Evolutionary conservation across 2,888 invertebrate genomes (phyloP), one percentile per base, ranked within the genome.

Genomic region (Polietes domitor): DNA sequence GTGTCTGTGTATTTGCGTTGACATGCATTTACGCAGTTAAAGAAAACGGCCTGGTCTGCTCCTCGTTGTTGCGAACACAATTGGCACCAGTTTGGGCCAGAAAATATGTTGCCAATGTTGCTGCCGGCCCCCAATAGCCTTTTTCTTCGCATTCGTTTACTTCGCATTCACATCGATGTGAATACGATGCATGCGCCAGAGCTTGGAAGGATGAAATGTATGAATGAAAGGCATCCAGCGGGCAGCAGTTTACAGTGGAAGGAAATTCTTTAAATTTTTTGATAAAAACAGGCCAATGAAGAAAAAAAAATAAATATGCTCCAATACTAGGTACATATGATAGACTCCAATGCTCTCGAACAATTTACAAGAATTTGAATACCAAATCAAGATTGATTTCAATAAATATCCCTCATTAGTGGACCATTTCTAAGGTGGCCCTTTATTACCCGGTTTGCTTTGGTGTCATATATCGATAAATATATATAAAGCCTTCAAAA

Each of bases 11-110:
- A 28, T 37, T 24, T 32, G 37, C 43, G 68, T 68, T 68, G 68
- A 68, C 68, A 68, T 41, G 43, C 68, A 41, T 41, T 37, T 41
- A 68, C 68, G 68, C 68, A 68, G 68, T 68, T 21, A 68, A 68
- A 24, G 43, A 37, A 61, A 61, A 68, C 43, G 21, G 21, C 41
- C 41, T 61, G n/a, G 32, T 7, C 32, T 32, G 32, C 7, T 32
- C 32, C 32, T 32, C 3, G 37, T 37, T 58, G 24, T 26, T 15
- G 24, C 24, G 28, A 26, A 61, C 19, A 68, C 21, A 68, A 68
- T 68, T 68, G 41, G 24, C 43, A 68, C n/a, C 21, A 43, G 68
- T 19, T 28, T 68, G 43, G 43, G 6, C 41, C 21, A 68, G 19
- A 19, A 41, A 19, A 41, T 19, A 21, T 41, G 63, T 32, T 28